Conservation (phyloP, 2,113 vertebrate species). For the Syrrhaptes paradoxus region DNA sequence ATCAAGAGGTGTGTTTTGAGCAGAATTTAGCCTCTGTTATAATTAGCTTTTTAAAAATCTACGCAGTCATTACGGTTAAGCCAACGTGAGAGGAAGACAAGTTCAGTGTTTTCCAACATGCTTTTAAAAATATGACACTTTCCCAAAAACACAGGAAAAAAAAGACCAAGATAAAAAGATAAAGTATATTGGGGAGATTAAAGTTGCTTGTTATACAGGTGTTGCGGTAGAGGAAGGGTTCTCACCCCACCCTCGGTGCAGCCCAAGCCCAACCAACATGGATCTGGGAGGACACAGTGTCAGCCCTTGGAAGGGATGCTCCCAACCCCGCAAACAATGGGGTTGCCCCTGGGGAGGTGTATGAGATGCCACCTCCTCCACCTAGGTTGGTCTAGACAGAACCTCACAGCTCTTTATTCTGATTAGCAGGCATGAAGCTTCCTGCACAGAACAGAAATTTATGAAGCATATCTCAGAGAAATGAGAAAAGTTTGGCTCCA, state of each 20-base stretch:
- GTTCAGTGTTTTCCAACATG: background rate
- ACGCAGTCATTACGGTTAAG: background rate
- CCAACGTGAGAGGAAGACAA: background rate
- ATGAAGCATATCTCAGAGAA: slow-evolving; percentile 10
- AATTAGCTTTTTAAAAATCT: background rate
- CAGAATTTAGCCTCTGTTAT: no score
- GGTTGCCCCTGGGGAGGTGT: background rate
- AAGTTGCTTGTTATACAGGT: fast-evolving
- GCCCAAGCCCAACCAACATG: background rate
- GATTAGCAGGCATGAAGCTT: background rate
- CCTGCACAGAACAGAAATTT: background rate
- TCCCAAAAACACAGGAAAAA: background rate
- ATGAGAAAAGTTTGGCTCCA: slow-evolving; percentile 35
- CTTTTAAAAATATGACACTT: background rate
- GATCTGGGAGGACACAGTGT: background rate
- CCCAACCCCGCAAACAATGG: background rate
- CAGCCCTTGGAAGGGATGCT: background rate
- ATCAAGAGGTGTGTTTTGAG: no score
- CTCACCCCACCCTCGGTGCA: background rate
- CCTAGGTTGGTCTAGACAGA: background rate
- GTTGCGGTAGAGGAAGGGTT: background rate
- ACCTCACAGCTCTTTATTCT: background rate
- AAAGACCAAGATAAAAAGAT: background rate
- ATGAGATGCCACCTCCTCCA: background rate
- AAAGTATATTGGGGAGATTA: background rate